Conservation (phyloP, 2,113 vertebrate species). For the Silurus glanis region DNA sequence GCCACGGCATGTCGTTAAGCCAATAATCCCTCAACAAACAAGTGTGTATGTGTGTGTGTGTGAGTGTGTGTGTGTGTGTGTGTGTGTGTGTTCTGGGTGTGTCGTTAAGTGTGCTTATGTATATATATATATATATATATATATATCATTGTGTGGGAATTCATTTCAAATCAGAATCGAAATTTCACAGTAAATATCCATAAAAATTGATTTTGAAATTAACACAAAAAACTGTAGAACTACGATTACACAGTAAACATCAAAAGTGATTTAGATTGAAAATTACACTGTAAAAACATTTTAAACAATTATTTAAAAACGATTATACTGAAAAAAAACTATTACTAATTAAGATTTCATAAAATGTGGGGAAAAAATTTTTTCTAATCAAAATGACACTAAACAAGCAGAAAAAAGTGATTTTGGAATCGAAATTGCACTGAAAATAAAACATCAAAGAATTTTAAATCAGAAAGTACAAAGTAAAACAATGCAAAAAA, state of each 20-base stretch:
- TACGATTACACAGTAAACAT: too few species aligned
- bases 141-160: neutral
- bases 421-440: too few species aligned
- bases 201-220: neutral
- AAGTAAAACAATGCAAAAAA: too few species aligned
- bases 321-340: too few species aligned
- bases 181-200: neutral
- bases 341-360: too few species aligned
- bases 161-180: neutral
- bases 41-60: conserved; percentile 31
- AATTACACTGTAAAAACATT: neutral
- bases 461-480: too few species aligned
- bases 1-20: conserved; percentile 47
- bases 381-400: too few species aligned
- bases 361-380: too few species aligned
- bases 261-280: neutral
- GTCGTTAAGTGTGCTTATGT: neutral
- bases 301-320: too few species aligned
- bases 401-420: too few species aligned
- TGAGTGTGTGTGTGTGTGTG: conserved; percentile 31
- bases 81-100: conserved; percentile 3
- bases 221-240: neutral
- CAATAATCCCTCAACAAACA: conserved; percentile 50
- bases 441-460: too few species aligned
- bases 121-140: neutral